A percentile compares a stretch with the other conserved stretches of the same genome.
These are phyloP conservation scores for Oreochromis tanganicae DNA, from an alignment of 2,113 vertebrate species.

Conservation along the genomic window DNA sequence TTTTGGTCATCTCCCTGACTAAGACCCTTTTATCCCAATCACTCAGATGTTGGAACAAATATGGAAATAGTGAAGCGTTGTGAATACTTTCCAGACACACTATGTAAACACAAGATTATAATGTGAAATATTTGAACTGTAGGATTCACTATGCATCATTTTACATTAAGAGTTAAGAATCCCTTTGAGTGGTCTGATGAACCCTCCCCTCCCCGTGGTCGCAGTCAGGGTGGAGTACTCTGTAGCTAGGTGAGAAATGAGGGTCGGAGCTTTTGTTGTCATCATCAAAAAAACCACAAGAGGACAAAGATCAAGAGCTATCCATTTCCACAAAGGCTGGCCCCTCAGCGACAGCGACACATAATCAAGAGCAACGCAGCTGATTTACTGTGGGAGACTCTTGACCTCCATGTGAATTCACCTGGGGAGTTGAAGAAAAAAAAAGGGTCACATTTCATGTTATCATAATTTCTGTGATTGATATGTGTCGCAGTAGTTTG, in stretches of 20 bases:
- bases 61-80: not conserved
- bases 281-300: slow-evolving; percentile 46
- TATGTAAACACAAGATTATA: rapidly evolving
- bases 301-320: slow-evolving; percentile 43
- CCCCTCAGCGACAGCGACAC: slow-evolving; percentile 2
- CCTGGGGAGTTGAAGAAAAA: not conserved
- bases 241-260: not conserved
- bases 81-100: not conserved
- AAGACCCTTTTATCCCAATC: not conserved
- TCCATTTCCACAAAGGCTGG: slow-evolving; percentile 36
- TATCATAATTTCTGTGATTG: not conserved
- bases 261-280: slow-evolving; percentile 11
- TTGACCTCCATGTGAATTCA: not conserved
- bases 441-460: not conserved
- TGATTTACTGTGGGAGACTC: not conserved
- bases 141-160: not conserved
- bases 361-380: not conserved
- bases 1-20: not conserved
- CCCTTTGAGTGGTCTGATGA: not conserved
- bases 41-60: not conserved
- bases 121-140: not conserved
- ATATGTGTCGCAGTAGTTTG: not conserved
- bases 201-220: not conserved
- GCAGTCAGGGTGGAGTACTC: not conserved
- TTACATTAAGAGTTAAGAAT: not conserved